phyloP scores from a whole-genome alignment of 2,113 vertebrate genomes.

The Proteles cristata region DNA sequence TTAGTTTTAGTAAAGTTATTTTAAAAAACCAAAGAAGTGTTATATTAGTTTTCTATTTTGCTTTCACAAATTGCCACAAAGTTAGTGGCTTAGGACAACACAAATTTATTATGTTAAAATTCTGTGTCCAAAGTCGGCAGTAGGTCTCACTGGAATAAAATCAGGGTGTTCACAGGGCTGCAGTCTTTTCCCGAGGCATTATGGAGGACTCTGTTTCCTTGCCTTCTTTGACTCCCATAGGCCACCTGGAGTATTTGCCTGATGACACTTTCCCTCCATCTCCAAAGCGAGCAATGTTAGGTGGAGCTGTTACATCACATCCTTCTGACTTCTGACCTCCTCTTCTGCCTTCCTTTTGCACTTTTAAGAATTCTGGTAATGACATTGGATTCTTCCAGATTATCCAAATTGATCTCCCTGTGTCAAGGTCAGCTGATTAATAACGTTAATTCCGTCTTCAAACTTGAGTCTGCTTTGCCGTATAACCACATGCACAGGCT shows the following conservation, averaged over 20 bases:
- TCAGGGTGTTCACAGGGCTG: neutral
- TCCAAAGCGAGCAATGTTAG: neutral
- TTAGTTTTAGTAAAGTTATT: neutral
- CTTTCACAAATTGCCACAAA: neutral
- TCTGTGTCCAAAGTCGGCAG: neutral
- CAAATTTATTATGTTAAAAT: neutral
- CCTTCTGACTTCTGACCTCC: neutral
- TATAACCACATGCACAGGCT: neutral
- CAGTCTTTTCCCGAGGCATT: neutral
- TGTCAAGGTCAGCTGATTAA: neutral
- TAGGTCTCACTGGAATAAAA: neutral
- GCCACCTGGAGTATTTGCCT: neutral
- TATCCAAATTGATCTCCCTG: neutral
- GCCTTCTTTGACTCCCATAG: neutral
- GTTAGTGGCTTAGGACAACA: neutral
- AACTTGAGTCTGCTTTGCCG: neutral
- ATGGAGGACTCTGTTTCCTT: neutral
- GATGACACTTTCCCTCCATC: accelerated
- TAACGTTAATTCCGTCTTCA: neutral
- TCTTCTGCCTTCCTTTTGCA: neutral
- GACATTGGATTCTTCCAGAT: neutral
- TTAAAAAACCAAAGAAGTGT: neutral
- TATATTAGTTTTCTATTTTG: neutral
- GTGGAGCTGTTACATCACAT: too few relatives aligned
- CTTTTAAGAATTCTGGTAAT: neutral